Conservation (phyloP, 2,888 invertebrate species). For the Petrolisthes cinctipes region DNA sequence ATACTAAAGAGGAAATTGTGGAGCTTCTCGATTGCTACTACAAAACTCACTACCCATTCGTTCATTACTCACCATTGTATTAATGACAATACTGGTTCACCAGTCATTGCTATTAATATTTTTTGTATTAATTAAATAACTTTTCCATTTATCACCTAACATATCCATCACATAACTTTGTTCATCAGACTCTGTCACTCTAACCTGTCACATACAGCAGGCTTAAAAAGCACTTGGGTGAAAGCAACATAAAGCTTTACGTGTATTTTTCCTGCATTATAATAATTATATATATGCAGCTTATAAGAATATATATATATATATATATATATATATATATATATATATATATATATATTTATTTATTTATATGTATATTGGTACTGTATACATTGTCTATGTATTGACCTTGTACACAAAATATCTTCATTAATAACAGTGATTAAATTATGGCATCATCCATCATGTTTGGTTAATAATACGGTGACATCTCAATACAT, state of each 20-base stretch:
- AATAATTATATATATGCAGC: conserved; percentile 11
- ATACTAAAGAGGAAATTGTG: too few relatives aligned
- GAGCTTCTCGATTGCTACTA: too few relatives aligned
- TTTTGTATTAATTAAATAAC: too few relatives aligned
- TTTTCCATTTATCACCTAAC: background rate
- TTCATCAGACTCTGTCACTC: background rate
- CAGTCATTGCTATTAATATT: background rate
- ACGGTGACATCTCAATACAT: background rate
- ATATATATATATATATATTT: conserved; percentile 27
- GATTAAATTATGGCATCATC: conserved; percentile 26
- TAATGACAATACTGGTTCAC: too few relatives aligned
- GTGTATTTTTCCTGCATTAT: conserved; percentile 37
- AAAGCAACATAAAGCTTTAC: conserved; percentile 48
- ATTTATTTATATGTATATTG: conserved; percentile 19
- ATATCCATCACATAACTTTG: background rate
- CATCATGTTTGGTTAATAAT: background rate
- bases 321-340: conserved; percentile 19
- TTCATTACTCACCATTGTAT: too few relatives aligned
- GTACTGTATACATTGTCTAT: conserved; percentile 24
- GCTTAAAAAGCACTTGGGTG: conserved; percentile 47
- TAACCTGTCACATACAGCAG: conserved; percentile 9
- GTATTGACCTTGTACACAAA: conserved; percentile 31
- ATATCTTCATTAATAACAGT: conserved; percentile 43
- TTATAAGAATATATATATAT: background rate
- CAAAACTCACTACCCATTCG: too few relatives aligned